phyloP scores from a whole-genome alignment of 2,113 vertebrate species.

The Rutilus rutilus region DNA sequence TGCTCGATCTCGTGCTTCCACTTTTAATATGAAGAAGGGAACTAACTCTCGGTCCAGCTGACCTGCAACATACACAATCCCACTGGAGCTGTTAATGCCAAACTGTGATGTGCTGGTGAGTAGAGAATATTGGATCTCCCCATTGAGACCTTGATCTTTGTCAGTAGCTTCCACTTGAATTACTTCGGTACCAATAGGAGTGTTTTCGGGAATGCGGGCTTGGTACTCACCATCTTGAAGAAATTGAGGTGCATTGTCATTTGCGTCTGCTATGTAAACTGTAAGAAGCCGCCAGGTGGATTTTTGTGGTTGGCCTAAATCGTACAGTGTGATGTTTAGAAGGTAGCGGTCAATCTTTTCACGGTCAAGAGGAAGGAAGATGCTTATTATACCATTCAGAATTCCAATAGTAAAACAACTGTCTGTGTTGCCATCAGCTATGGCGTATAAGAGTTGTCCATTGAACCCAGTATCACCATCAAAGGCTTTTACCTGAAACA shows the following conservation, averaged over 20 bases:
- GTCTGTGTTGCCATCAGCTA: conserved; percentile 90
- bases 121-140: conserved; percentile 87
- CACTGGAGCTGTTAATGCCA: conserved; percentile 88
- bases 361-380: conserved; percentile 92
- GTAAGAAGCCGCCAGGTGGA: conserved; percentile 88
- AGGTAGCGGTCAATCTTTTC: conserved; percentile 90
- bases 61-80: conserved; percentile 89
- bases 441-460: conserved; percentile 89
- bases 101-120: conserved; percentile 90
- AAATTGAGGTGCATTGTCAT: conserved; percentile 92
- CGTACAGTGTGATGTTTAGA: conserved; percentile 93
- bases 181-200: conserved; percentile 87
- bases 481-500: conserved; percentile 87
- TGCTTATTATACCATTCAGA: conserved; percentile 85
- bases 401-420: conserved; percentile 90
- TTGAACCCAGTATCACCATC: conserved; percentile 96
- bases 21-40: conserved; percentile 86
- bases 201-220: conserved; percentile 90
- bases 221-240: conserved; percentile 85
- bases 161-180: conserved; percentile 95
- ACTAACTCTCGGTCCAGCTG: conserved; percentile 89
- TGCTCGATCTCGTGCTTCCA: conserved; percentile 91
- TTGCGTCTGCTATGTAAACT: conserved; percentile 87
- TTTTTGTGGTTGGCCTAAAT: conserved; percentile 91
- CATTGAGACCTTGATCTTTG: conserved; percentile 89